Conservation (phyloP, 1,140 invertebrate genomes). For the Cherax destructor region DNA sequence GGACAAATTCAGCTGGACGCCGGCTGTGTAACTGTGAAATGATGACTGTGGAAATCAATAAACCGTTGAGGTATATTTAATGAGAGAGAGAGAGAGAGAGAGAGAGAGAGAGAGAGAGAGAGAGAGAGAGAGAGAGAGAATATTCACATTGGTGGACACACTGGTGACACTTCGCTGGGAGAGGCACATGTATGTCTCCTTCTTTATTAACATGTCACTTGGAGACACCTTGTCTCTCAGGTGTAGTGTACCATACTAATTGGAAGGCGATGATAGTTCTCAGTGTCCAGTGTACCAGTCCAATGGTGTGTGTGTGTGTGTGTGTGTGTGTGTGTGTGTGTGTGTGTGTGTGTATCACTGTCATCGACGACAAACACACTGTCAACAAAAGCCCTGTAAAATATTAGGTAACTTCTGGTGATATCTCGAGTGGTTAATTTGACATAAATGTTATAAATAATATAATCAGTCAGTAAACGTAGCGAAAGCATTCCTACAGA, state of each 20-base stretch:
- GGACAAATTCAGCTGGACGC: background rate
- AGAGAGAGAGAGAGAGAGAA: conserved; percentile 31
- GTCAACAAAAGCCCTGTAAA: too few species aligned
- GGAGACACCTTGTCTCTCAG: conserved; percentile 33
- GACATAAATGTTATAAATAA: too few species aligned
- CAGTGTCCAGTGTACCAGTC: background rate
- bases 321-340: conserved; percentile 37
- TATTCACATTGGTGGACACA: too few species aligned
- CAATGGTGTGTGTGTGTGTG: conserved; percentile 20
- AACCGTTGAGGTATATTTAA: background rate
- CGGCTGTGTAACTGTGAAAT: background rate
- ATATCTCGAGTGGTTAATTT: too few species aligned
- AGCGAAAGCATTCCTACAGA: too few species aligned
- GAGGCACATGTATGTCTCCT: conserved; percentile 8
- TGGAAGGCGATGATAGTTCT: conserved; percentile 51
- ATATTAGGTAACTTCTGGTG: too few species aligned
- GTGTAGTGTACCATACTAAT: too few species aligned
- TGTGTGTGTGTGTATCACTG: background rate
- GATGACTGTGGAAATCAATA: background rate
- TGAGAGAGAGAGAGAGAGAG: background rate
- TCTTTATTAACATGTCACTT: conserved; percentile 30
- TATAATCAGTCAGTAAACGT: too few species aligned
- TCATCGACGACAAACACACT: too few species aligned
- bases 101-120: conserved; percentile 27
- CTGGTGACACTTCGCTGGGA: background rate